Evolutionary conservation across 2,797 vertebrate species (phyloP), one percentile per base, ranked within the genome.

Genomic region (Pseudochirops cupreus): DNA sequence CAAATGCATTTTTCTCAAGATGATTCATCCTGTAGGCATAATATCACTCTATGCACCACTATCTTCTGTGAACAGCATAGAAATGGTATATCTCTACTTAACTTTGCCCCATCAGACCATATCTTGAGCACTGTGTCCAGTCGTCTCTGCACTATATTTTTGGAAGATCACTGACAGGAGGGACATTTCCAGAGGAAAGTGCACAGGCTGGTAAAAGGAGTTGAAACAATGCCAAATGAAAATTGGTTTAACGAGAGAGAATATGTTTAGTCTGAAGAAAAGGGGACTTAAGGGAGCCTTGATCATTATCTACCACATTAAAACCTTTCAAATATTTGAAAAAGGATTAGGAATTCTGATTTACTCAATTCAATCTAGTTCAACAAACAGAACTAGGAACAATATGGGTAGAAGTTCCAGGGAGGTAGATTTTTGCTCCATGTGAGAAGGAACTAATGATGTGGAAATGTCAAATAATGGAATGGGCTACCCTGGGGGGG

Each of bases 271-370:
- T 46, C 31, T 87, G 39, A 87, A 87, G 74, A 87, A 87, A 21
- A 26, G 39, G 13, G 74, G 21, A 87, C 39, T 87, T 87, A 50
- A 50, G 39, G 74, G 39, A 87, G 74, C 21, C 74, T 82, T 87
- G 39, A 50, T 87, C 74, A 50, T 87, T 87, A 87, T 87, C 74
- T 87, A 50, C 39, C 74, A 87, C 74, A 87, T 87, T 50, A 87
- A 87, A 87, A 87, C 74, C 39, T 87, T 87, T 87, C 39, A 87
- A 87, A 87, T 87, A 87, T 87, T 87, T 87, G 74, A 50, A 87
- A 50, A 87, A 87, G 74, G 39, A 87, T 87, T 87, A 87, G 74
- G 74, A 46, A 87, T 87, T 87, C 74, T 87, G 74, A 87, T 87
- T 26, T 87, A 26, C 74, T 87, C 74, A 50, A 50, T 87, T 87